Percentiles rank a stretch among this genome's conserved stretches.
Evolutionary conservation across 2,113 vertebrate species (phyloP).

Genomic region (Hippocampus zosterae): DNA sequence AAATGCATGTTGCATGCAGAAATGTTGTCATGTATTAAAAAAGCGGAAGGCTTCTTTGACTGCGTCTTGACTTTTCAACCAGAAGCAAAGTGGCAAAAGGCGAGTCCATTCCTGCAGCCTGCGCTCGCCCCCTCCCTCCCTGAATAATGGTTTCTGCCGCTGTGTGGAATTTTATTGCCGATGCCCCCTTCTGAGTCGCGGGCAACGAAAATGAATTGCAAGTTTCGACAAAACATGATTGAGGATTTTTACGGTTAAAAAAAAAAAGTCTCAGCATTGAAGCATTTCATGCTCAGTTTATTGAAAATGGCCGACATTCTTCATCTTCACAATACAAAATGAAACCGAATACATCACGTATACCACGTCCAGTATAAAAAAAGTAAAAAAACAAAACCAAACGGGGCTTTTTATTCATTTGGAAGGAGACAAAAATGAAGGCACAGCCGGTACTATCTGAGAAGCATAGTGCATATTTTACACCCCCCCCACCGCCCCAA

Average conservation of each 20-base stretch:
- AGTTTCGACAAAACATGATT: slow-evolving; percentile 36
- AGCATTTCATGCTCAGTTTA: slow-evolving; percentile 73
- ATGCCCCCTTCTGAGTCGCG: slow-evolving; percentile 74
- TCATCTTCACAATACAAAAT: slow-evolving; percentile 82
- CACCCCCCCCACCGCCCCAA: slow-evolving; percentile 74
- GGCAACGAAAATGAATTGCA: slow-evolving; percentile 54
- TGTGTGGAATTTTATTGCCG: slow-evolving; percentile 81
- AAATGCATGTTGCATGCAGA: slow-evolving; percentile 33
- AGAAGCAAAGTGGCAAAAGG: no score
- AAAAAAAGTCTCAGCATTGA: not conserved
- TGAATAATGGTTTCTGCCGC: slow-evolving; percentile 75
- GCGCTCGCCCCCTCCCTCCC: no score
- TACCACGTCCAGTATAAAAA: slow-evolving; percentile 71
- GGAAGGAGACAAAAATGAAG: slow-evolving; percentile 75
- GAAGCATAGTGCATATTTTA: slow-evolving; percentile 83
- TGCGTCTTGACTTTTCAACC: no score
- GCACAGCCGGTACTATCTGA: slow-evolving; percentile 91
- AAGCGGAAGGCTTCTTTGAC: slow-evolving; percentile 23
- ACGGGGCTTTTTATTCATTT: slow-evolving; percentile 72
- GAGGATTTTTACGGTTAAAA: not conserved
- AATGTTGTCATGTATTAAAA: slow-evolving; percentile 52
- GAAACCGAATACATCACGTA: slow-evolving; percentile 74
- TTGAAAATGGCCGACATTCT: slow-evolving; percentile 75
- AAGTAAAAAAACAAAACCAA: slow-evolving; percentile 74
- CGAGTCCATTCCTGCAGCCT: no score